Conservation (phyloP, 2,113 vertebrate species). For the Coregonus clupeaformis region DNA sequence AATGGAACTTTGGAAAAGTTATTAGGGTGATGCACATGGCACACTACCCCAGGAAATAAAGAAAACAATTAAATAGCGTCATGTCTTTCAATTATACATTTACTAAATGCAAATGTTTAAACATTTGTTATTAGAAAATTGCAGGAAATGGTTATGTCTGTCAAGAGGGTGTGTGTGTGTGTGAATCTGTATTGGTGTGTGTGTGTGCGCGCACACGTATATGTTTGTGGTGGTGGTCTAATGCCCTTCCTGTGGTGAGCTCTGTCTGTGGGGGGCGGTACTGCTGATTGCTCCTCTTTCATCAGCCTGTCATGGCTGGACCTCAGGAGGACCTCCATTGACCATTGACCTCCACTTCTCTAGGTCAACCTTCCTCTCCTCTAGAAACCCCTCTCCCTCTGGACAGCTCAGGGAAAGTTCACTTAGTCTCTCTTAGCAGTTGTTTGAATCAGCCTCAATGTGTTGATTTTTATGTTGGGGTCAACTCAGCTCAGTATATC, state of each 20-base stretch:
- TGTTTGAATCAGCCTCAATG: neutral
- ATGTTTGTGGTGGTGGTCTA: neutral
- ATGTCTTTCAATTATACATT: too few relatives aligned
- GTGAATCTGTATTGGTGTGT: too few relatives aligned
- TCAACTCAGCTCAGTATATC: neutral
- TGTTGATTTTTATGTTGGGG: neutral
- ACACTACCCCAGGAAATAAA: too few relatives aligned
- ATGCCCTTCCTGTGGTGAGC: slow-evolving; percentile 16
- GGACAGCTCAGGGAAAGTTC: slow-evolving; percentile 7
- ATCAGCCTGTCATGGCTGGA: slow-evolving; percentile 53
- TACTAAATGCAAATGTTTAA: too few relatives aligned
- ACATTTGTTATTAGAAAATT: too few relatives aligned
- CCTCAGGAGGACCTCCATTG: slow-evolving; percentile 39
- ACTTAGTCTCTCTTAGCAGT: neutral
- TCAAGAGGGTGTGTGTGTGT: neutral
- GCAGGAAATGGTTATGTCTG: neutral
- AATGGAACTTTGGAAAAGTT: too few relatives aligned
- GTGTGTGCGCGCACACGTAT: too few relatives aligned
- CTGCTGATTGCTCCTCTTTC: slow-evolving; percentile 58
- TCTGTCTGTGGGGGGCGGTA: slow-evolving; percentile 35
- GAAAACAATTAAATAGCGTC: too few relatives aligned
- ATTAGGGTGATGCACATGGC: too few relatives aligned
- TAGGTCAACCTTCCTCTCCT: slow-evolving; percentile 34
- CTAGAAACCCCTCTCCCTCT: slow-evolving; percentile 2
- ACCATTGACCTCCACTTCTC: slow-evolving; percentile 26